Percentiles rank a stretch among this genome's conserved stretches.
These are phyloP conservation scores for Zygothrica quintamaculata DNA, from an alignment of 2,888 invertebrate species.

Conservation along the genomic window DNA sequence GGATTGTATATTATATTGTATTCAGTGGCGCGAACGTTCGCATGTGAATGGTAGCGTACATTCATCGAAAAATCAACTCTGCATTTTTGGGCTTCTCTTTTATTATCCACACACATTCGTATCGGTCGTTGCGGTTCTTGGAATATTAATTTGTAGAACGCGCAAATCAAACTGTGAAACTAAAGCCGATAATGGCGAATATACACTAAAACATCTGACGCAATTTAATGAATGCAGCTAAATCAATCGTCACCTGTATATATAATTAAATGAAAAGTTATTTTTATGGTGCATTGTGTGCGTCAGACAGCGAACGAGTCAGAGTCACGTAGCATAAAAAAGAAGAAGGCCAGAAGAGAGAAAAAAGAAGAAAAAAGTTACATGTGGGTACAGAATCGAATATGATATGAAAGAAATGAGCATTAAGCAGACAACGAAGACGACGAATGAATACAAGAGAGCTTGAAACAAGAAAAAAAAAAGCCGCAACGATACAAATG, in stretches of 20 bases:
- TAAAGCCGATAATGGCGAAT: conserved; percentile 46
- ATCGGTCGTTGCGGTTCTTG: conserved; percentile 53
- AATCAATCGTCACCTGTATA: conserved; percentile 10
- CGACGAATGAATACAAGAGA: conserved; percentile 35
- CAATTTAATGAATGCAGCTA: conserved; percentile 32
- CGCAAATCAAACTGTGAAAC: conserved; percentile 55
- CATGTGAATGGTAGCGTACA: conserved; percentile 23
- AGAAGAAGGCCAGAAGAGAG: conserved; percentile 38
- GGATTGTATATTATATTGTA: neutral
- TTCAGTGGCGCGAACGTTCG: neutral
- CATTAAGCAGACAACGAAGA: conserved; percentile 28
- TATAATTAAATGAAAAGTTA: conserved; percentile 39
- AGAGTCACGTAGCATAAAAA: conserved; percentile 57
- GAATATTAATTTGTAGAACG: conserved; percentile 55
- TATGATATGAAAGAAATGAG: conserved; percentile 37
- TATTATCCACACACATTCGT: conserved; percentile 51
- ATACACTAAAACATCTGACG: conserved; percentile 35
- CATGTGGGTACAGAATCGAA: conserved; percentile 52
- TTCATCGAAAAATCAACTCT: conserved; percentile 30
- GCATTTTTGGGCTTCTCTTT: conserved; percentile 46
- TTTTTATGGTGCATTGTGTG: conserved; percentile 41
- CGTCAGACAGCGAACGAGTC: conserved; percentile 31
- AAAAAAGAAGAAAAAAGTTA: conserved; percentile 56
- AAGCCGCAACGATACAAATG: conserved; percentile 60
- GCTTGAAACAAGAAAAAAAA: conserved; percentile 20